Evolutionary conservation across 1,140 invertebrate species (phyloP), one percentile per base, ranked within the genome.

Genomic region (Penaeus indicus): DNA sequence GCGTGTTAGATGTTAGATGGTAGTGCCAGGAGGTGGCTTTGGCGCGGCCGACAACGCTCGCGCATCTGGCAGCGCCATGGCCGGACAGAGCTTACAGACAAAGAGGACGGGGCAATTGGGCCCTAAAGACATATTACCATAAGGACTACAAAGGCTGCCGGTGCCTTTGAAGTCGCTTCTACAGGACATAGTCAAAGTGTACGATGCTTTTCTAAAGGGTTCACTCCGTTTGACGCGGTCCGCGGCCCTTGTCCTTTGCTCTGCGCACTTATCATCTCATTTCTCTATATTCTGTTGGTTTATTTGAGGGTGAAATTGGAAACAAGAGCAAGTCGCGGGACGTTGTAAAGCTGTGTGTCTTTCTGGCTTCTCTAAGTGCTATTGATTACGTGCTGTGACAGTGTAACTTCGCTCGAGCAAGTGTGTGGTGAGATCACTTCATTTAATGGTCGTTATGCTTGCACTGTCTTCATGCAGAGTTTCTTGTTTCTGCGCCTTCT

Each of bases 71-170:
- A 86, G 18, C 25, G 13, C 47, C 18, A 78, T 10, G 69, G 27
- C 62, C 62, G 82, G 79, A 61, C 82, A 78, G 75, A 86, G 85
- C 80, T 72, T 75, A 77, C 80, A 77, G 67, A 83, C 80, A 83
- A 88, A 88, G 86, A 88, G 86, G 80, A 88, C 79, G 60, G 69
- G 86, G 86, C 86, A 88, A 88, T 88, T 88, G 80, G 86, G 79
- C 64, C 86, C 86, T 82, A 88, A 88, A 82, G 80, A 88, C 80
- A 88, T 79, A 88, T 88, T 88, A 88, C 86, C 86, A 88, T 88
- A 88, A 88, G 86, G 79, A 88, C 86, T 88, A 88, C 86, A 88
- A 88, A 88, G 86, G 67, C 32, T 47, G 38, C 80, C 81, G 86
- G 81, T 42, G n/a, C 69, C 80, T 88, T 88, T 88, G 86, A 88